Percentiles rank a stretch among this genome's conserved stretches.
phyloP scores from a whole-genome alignment of 2,888 invertebrate genomes.

The Priocnemis perturbator region DNA sequence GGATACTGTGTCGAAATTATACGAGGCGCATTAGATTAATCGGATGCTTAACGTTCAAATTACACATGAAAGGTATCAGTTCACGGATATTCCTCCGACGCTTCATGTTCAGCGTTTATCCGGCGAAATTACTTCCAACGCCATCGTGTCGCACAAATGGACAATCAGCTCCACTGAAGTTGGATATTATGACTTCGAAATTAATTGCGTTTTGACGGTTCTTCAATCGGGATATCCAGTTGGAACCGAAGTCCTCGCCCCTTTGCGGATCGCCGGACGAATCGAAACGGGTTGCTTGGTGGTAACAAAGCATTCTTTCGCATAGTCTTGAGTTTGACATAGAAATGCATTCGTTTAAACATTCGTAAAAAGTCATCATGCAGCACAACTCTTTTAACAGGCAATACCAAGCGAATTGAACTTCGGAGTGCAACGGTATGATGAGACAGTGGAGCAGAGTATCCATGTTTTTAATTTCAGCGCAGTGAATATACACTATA shows the following conservation, averaged over 20 bases:
- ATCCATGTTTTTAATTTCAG: constrained; percentile 75
- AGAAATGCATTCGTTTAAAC: background rate
- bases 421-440: constrained; percentile 64
- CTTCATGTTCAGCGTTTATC: constrained; percentile 19
- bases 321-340: background rate
- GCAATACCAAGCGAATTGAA: constrained; percentile 70
- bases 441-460: constrained; percentile 53
- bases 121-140: constrained; percentile 41
- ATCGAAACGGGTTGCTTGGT: constrained; percentile 35
- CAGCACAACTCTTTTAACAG: constrained; percentile 42
- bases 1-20: background rate
- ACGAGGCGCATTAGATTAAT: constrained; percentile 29
- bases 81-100: constrained; percentile 30
- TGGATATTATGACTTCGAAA: constrained; percentile 38
- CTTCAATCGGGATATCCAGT: constrained; percentile 8
- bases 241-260: constrained; percentile 27
- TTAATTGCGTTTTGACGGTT: constrained; percentile 33
- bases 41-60: background rate
- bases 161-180: constrained; percentile 28
- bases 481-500: constrained; percentile 69
- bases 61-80: constrained; percentile 31
- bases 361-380: too few relatives aligned
- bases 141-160: constrained; percentile 38
- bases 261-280: constrained; percentile 32
- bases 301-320: constrained; percentile 21